phyloP scores from a whole-genome alignment of 2,888 invertebrate species.

The Prenolepis imparis region DNA sequence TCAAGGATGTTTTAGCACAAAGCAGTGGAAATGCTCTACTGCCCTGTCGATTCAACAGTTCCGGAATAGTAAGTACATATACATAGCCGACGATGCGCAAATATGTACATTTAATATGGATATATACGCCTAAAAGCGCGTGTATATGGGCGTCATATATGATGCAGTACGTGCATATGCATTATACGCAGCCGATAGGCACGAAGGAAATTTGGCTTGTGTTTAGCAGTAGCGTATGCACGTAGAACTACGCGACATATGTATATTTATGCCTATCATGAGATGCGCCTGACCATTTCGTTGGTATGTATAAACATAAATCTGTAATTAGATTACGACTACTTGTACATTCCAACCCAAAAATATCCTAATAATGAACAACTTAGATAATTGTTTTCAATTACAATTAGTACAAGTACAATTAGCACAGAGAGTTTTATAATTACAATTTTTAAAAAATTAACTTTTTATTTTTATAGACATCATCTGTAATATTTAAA shows the following conservation, averaged over 20 bases:
- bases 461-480: not conserved
- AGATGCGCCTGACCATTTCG: not conserved
- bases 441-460: not conserved
- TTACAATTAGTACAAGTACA: no score
- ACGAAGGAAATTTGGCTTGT: slow-evolving; percentile 56
- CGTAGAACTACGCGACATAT: not conserved
- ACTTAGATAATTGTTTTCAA: not conserved
- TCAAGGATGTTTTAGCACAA: slow-evolving; percentile 86
- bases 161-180: slow-evolving; percentile 8
- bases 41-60: slow-evolving; percentile 86
- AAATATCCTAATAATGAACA: not conserved
- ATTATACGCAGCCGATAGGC: slow-evolving; percentile 53
- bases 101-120: slow-evolving; percentile 49
- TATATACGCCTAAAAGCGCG: slow-evolving; percentile 43
- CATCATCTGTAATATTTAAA: not conserved
- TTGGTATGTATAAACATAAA: not conserved
- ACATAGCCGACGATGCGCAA: slow-evolving; percentile 24
- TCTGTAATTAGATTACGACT: not conserved
- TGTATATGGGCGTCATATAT: slow-evolving; percentile 22
- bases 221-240: not conserved
- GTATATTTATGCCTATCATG: slow-evolving; percentile 20
- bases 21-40: slow-evolving; percentile 87
- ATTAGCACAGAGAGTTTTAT: not conserved
- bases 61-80: slow-evolving; percentile 85
- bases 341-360: not conserved